Evolutionary conservation across 35 echinoderm and acorn worm genomes (phyloP).

Genomic region (Ophiothrix spiculata): DNA sequence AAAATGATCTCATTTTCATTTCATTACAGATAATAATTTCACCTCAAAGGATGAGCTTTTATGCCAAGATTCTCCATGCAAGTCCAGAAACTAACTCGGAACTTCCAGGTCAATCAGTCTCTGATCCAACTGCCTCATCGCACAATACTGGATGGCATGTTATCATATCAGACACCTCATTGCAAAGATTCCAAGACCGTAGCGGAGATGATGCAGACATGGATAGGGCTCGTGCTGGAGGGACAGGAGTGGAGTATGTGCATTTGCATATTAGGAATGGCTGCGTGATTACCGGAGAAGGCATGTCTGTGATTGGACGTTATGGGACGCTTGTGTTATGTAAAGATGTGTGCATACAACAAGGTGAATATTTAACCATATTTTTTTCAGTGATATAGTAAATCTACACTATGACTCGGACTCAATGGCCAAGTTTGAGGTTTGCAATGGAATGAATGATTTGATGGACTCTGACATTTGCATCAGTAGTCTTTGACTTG

Average conservation of each 20-base stretch:
- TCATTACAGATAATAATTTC: too few relatives aligned
- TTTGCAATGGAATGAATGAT: too few relatives aligned
- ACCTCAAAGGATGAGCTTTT: conserved; percentile 9
- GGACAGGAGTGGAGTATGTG: neutral
- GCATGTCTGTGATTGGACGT: neutral
- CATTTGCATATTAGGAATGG: neutral
- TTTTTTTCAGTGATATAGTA: too few relatives aligned
- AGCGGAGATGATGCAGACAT: neutral
- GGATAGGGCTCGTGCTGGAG: neutral
- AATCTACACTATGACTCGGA: too few relatives aligned
- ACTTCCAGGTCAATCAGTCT: neutral
- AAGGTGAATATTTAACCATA: too few relatives aligned
- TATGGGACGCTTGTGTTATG: neutral
- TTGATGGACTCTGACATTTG: too few relatives aligned
- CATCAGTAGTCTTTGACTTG: too few relatives aligned
- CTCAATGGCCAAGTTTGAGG: too few relatives aligned
- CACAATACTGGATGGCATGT: conserved; percentile 7
- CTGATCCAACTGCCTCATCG: neutral
- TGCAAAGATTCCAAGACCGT: neutral
- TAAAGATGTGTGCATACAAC: conserved; percentile 5
- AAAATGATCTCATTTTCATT: too few relatives aligned
- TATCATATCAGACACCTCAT: conserved; percentile 2
- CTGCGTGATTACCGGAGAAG: neutral
- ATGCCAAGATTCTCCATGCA: conserved; percentile 1
- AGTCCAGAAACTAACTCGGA: neutral